Base-by-base conservation (phyloP, 2,888 invertebrate genomes). In the Drosophila meridionalis region DNA sequence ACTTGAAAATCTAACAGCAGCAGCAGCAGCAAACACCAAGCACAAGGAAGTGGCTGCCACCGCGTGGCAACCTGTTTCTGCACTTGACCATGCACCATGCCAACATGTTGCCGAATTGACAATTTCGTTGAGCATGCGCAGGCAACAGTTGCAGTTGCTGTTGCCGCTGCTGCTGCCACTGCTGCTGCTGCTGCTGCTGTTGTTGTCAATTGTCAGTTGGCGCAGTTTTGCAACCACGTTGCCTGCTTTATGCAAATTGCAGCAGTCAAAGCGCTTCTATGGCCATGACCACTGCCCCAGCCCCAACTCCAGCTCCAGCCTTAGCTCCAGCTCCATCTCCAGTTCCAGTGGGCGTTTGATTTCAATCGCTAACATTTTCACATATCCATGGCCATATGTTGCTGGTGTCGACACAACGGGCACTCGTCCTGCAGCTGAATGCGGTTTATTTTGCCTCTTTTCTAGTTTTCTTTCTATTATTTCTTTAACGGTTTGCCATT, bases 61-160 rank as follows among this genome's bases (percentile, higher is more conserved):
- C 71, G 73, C 61, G 64, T 76, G 69, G 76, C 84, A 90, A 89
- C 87, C 85, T 85, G 85, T 85, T 85, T 81, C 69, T 77, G 85
- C 91, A 91, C 90, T 91, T 91, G 91, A 91, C 90, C 91, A 91
- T 90, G 89, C 73, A 73, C 76, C 61, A 50, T 64, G 61, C 76
- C 89, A 90, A 90, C 91, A 91, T 91, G 90, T 91, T 91, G 89
- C 87, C 90, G 85, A 89, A 90, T 90, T 91, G 91, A 82, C 86
- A 87, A 82, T 87, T 82, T 80, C 82, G 79, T 60, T 80, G 78
- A 77, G 71, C 76, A 80, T 83, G 73, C 75, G 76, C 74, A 77
- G 63, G 69, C 83, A 59, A 73, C 69, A 58, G 73, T 73, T 79
- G 79, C 57, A 62, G 71, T 45, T 72, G 79, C 55, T 60, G 71